Evolutionary conservation across 2,113 vertebrate species (phyloP), one percentile per base, ranked within the genome.

Genomic region (Serinus canaria): DNA sequence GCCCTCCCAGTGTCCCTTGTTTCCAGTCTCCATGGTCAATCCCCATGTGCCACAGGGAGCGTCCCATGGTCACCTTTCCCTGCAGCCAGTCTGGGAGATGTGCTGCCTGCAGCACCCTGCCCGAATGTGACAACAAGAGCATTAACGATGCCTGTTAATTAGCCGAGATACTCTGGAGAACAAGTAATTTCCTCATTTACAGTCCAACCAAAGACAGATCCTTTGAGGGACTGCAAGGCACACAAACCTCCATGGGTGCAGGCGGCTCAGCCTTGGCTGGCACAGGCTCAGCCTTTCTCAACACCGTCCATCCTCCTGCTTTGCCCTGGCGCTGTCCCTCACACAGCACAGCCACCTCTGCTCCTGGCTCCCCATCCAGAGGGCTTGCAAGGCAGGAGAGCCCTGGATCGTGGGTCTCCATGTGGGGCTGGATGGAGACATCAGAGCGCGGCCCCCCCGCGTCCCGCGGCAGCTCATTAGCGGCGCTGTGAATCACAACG

Each of bases 181-280:
- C 91, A 83, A 94, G 56, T 92, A 56, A 96, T 96, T 92, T 93
- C 83, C 91, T 97, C 75, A 37, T 94, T 94, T 83, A 60, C 50
- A 90, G 79, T 77, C 83, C 16, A 49, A 75, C 52, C 79, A 37
- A 92, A 91, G 81, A 52, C 90, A 67, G 53, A 75, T 83, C 46
- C 67, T 90, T 76, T 62, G 92, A 88, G 82, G 73, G 80, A 22
- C 76, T 1, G 3, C 50, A 30, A 90, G 80, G 91, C 82, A 75
- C 86, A 55, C 59, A 86, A 85, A 93, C 35, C 56, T 58, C 81
- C 5, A 5, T 0, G 35, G 79, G 73, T 17, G 33, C 41, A 9
- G 4, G 3, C 2, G 2, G 56, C 79, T 53, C 59, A 62, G 35
- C 24, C 59, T 60, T 60, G 3, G 16, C 77, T 13, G 7, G 35